phyloP scores from a whole-genome alignment of 2,888 invertebrate species.

The Glyphotaelius pellucidus region DNA sequence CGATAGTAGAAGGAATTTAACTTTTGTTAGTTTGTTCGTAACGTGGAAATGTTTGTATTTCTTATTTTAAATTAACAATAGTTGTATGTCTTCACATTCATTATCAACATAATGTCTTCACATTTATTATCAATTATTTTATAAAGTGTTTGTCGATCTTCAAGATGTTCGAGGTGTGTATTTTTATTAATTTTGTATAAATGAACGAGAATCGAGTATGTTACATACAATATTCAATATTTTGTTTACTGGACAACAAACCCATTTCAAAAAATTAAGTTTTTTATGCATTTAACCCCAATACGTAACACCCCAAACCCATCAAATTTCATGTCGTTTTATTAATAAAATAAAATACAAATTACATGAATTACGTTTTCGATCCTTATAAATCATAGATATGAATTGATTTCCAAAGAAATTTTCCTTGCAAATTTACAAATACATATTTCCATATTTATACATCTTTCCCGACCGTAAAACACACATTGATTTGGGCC shows the following conservation, averaged over 20 bases:
- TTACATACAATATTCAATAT: neutral
- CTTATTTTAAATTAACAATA: no score
- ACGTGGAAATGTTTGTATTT: no score
- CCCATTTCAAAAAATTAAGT: neutral
- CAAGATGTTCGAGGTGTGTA: neutral
- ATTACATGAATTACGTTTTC: neutral
- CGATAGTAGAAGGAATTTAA: no score
- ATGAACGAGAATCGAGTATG: neutral
- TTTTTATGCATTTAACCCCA: neutral
- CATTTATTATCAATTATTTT: neutral
- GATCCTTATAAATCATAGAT: conserved; percentile 29
- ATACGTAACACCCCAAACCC: neutral
- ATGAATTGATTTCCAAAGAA: neutral
- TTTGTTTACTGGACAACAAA: neutral
- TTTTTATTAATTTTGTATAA: neutral
- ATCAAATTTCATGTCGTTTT: neutral
- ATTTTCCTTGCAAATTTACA: conserved; percentile 16
- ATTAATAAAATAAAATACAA: neutral
- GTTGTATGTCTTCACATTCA: neutral
- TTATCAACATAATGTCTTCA: neutral
- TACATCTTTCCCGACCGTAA: neutral
- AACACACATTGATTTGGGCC: conserved; percentile 30
- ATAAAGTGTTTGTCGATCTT: neutral
- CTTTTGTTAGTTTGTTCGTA: no score
- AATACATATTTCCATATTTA: conserved; percentile 34